Conservation (phyloP, 2,113 vertebrate genomes). For the Ariopsis seemanni region DNA sequence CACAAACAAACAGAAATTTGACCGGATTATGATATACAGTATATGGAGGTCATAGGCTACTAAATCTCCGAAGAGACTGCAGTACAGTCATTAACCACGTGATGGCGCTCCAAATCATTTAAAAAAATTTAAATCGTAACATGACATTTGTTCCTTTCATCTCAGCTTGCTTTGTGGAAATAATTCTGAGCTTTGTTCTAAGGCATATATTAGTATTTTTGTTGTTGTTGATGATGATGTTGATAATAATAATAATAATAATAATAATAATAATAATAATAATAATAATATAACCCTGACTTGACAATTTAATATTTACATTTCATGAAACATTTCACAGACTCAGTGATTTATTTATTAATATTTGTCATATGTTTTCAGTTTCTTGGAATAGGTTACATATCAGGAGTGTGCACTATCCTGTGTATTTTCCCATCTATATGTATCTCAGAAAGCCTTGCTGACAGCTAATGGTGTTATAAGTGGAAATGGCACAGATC, state of each 20-base stretch:
- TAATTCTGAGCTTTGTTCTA: not conserved
- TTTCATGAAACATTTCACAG: not conserved
- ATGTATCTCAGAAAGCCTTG: not conserved
- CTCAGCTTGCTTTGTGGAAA: not conserved
- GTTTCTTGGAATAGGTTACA: not conserved
- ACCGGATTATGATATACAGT: not conserved
- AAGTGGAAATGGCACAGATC: not conserved
- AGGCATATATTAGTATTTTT: not conserved
- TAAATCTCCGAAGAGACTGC: not conserved
- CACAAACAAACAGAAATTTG: not conserved
- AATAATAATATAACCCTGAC: not conserved
- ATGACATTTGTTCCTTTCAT: not conserved
- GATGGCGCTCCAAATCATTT: not conserved
- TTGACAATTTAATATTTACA: not conserved
- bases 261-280: not conserved
- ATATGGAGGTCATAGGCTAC: not conserved
- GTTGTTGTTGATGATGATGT: not conserved
- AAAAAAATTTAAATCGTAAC: not conserved
- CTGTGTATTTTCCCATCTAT: no score
- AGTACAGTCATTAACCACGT: slow-evolving; percentile 14
- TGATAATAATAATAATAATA: not conserved
- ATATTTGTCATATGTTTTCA: not conserved
- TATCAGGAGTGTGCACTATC: not conserved
- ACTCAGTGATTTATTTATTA: not conserved
- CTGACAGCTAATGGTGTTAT: not conserved